Evolutionary conservation across 2,888 invertebrate genomes (phyloP), one percentile per base, ranked within the genome.

Genomic region (Willowsia nigromaculata): DNA sequence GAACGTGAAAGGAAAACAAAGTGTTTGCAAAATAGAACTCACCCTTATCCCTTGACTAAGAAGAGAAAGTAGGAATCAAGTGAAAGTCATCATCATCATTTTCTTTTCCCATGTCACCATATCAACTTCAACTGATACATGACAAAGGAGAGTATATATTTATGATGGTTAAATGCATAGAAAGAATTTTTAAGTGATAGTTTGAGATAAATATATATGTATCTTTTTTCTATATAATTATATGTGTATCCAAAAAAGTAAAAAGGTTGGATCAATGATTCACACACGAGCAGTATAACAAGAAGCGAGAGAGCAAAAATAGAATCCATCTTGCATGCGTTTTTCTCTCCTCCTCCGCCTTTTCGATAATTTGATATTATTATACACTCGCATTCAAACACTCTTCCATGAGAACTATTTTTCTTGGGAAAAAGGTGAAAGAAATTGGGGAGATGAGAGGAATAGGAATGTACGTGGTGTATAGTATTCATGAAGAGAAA

Each of bases 1-100:
- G 83, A 62, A 83, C 88, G 88, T 88, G 88, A 83, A 88, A 78
- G 76, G 88, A 88, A 88, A 82, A 62, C 88, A 88, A 88, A 88
- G 59, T 83, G 71, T 53, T 80, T 65, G 80, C 43, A 65, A 82
- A 65, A 81, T 68, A 65, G 81, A 68, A 80, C 43, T 40, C 53
- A 68, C 40, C 59, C 40, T 9, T 37, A 13, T 33, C n/a, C 25
- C 47, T 74, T 43, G 43, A 13, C 47, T n/a, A 53, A 65, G 27
- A 43, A 85, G 47, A 85, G n/a, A 40, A 25, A 65, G 53, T 56
- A 25, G 74, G 47, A 78, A 78, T 78, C 78, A 85, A 78, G 25
- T 37, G 37, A 80, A 40, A 37, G 59, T 56, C 59, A 59, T 80
- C 78, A 59, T 13, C 56, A 59, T 27, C 47, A 47, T 9, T 27